Evolutionary conservation across 1,140 invertebrate genomes (phyloP).

Genomic region (Paraescarpia echinospica): DNA sequence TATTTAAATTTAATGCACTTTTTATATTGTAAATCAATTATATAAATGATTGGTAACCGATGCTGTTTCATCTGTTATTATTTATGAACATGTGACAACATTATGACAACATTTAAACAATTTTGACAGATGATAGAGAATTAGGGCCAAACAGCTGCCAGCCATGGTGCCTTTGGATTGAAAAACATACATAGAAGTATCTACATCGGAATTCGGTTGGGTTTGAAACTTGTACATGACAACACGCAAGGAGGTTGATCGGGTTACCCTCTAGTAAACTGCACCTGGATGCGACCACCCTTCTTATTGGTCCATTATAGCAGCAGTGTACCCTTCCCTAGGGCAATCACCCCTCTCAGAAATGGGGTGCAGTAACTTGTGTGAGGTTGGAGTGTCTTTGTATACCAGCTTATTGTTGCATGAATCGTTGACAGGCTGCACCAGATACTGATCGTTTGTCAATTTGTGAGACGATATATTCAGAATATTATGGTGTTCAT

Average conservation of each 20-base stretch:
- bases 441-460: not conserved
- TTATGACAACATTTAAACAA: not conserved
- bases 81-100: too few relatives aligned
- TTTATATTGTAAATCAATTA: too few relatives aligned
- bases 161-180: too few relatives aligned
- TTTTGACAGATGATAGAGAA: not conserved
- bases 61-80: too few relatives aligned
- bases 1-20: too few relatives aligned
- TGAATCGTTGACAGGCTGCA: not conserved
- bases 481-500: not conserved
- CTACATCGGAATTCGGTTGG: slow-evolving; percentile 3
- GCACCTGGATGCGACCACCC: not conserved
- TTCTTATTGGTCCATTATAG: not conserved
- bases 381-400: not conserved
- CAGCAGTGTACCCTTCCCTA: not conserved
- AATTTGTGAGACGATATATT: not conserved
- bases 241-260: not conserved
- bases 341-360: not conserved
- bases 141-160: not conserved
- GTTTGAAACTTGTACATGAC: not conserved
- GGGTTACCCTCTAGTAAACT: not conserved
- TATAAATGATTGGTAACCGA: too few relatives aligned
- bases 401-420: not conserved
- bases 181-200: too few relatives aligned
- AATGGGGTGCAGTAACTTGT: not conserved